A percentile compares a stretch with the other conserved stretches of the same genome.
Evolutionary conservation across 1,140 invertebrate genomes (phyloP).

Genomic region (Drosophila repletoides): DNA sequence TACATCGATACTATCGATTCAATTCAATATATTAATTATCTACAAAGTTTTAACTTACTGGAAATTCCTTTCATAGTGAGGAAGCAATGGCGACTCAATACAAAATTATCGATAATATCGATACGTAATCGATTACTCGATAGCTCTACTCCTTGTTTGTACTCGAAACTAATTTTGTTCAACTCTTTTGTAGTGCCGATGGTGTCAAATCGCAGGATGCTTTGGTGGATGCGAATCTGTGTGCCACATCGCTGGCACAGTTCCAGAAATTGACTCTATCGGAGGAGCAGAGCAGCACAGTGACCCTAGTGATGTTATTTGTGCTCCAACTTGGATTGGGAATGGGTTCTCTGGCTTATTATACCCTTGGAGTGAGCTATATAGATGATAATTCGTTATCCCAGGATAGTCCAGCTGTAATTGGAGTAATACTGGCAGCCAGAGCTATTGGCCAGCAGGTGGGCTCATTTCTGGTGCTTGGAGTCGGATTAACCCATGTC

Average conservation of each 20-base stretch:
- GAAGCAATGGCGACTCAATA: too few relatives aligned
- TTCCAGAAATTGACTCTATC: constrained; percentile 57
- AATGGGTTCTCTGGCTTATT: constrained; percentile 85
- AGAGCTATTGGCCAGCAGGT: constrained; percentile 72
- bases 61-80: too few relatives aligned
- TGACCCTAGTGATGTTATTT: constrained; percentile 84
- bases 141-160: neutral
- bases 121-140: too few relatives aligned
- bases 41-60: too few relatives aligned
- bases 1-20: too few relatives aligned
- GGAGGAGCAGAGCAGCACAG: constrained; percentile 49
- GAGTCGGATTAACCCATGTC: constrained; percentile 54
- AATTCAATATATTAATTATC: too few relatives aligned
- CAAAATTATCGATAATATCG: too few relatives aligned
- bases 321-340: constrained; percentile 85
- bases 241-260: constrained; percentile 69
- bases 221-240: constrained; percentile 56
- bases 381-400: constrained; percentile 87
- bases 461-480: constrained; percentile 74
- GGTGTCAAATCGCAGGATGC: constrained; percentile 44
- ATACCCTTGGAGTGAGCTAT: constrained; percentile 86
- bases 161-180: neutral
- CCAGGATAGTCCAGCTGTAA: constrained; percentile 83
- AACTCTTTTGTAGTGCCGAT: constrained; percentile 33
- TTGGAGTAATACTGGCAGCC: constrained; percentile 65